Evolutionary conservation across 2,113 vertebrate genomes (phyloP), one percentile per base, ranked within the genome.

Genomic region (Phalacrocorax aristotelis): DNA sequence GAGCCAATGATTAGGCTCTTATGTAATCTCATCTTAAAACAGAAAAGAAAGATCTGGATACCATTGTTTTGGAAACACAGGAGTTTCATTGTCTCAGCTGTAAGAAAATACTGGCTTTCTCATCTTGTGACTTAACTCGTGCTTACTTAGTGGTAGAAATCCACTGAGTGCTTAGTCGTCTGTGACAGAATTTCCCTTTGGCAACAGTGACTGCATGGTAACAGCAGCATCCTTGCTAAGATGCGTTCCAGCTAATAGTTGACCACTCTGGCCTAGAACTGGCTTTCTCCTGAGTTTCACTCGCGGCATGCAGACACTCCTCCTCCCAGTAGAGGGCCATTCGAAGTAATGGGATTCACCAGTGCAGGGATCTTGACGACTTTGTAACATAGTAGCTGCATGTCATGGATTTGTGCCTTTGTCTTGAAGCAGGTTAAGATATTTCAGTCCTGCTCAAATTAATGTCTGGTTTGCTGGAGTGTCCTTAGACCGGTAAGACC

Each of bases 221-320:
- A 46, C 29, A 74, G 30, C 29, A 65, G 30, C 52, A 38, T 66
- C 16, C 27, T 49, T 30, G 40, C 25, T 25, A 26, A 42, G 27
- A 54, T n/a, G 32, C 2, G 0, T 49, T 71, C 36, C 58, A 51
- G 51, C 23, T 48, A 27, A 29, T 25, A 23, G 30, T 9, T n/a
- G 44, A 55, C n/a, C 13, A 25, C 42, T 71, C 16, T 54, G 62
- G 36, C 7, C 20, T n/a, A 54, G 69, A 26, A 21, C 27, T 44
- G 13, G 13, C 10, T 72, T 92, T 68, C 36, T 51, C 12, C 55
- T 15, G 15, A 38, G 19, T 38, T 76, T 55, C 18, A 14, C 15
- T 19, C 23, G 4, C 8, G 46, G 14, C 6, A 30, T 0, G 5
- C 40, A 51, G 23, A n/a, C 11, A 8, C 7, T 61, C 6, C 26